Conservation (phyloP, 2,113 vertebrate genomes). For the Festucalex cinctus region DNA sequence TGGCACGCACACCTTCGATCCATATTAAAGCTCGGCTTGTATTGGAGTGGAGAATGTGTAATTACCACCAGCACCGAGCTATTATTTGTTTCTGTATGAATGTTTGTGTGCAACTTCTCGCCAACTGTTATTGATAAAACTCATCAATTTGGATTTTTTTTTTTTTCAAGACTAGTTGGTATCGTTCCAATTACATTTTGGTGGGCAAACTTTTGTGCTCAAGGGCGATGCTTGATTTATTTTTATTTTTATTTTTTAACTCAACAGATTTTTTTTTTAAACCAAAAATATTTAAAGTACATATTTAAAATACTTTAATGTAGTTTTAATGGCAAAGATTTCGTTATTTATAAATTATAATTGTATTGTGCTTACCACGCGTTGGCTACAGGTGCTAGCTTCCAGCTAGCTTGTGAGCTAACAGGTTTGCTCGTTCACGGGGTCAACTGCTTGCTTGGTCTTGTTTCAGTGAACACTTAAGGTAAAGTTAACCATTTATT, state of each 20-base stretch:
- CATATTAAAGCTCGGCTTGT: conserved; percentile 1
- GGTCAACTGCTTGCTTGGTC: too few relatives aligned
- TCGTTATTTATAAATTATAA: too few relatives aligned
- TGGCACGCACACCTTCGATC: conserved; percentile 7
- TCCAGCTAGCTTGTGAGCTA: too few relatives aligned
- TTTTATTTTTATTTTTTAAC: neutral
- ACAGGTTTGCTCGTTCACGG: too few relatives aligned
- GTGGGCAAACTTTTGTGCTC: neutral
- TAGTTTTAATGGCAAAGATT: too few relatives aligned
- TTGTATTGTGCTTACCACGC: too few relatives aligned
- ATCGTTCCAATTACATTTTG: neutral
- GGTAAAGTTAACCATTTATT: too few relatives aligned
- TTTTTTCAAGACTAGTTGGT: neutral
- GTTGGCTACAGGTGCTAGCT: too few relatives aligned
- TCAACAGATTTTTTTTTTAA: too few relatives aligned
- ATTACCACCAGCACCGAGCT: neutral
- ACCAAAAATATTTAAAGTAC: neutral
- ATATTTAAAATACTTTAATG: too few relatives aligned
- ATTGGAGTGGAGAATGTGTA: neutral
- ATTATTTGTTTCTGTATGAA: neutral
- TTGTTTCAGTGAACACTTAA: too few relatives aligned
- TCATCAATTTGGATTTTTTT: neutral
- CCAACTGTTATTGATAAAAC: neutral
- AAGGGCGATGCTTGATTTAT: neutral
- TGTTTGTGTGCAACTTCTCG: neutral